These are phyloP conservation scores for Catostomus latipinnis DNA, from an alignment of 2,797 vertebrate genomes.

Conservation along the genomic window DNA sequence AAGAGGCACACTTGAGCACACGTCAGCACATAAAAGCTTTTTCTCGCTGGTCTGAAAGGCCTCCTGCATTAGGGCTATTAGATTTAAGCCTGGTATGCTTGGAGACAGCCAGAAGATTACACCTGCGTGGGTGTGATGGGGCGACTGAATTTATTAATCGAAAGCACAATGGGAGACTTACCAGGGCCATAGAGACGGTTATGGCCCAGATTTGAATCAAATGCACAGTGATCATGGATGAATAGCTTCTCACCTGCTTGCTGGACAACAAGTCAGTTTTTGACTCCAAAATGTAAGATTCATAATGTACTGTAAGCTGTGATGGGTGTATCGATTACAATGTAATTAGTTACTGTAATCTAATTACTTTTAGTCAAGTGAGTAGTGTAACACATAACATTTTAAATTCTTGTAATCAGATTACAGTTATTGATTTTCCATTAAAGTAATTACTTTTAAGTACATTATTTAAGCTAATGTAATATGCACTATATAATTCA, in stretches of 20 bases:
- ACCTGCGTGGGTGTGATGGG: constrained; percentile 41
- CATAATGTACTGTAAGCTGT: too few species aligned
- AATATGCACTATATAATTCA: too few species aligned
- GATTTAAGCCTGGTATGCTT: constrained; percentile 58
- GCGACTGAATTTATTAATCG: constrained; percentile 39
- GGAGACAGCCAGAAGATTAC: constrained; percentile 48
- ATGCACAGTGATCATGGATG: not conserved
- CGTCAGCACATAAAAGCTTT: constrained; percentile 71
- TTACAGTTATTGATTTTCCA: too few species aligned
- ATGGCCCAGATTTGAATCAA: not conserved
- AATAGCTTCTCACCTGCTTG: not conserved
- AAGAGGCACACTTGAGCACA: constrained; percentile 61
- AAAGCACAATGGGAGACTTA: constrained; percentile 23
- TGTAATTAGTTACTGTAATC: too few species aligned
- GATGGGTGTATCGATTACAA: too few species aligned
- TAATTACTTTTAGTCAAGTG: too few species aligned
- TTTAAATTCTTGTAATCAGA: too few species aligned
- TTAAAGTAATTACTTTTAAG: too few species aligned
- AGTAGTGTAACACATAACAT: too few species aligned
- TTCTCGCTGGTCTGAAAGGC: constrained; percentile 54
- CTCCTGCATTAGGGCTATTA: constrained; percentile 66
- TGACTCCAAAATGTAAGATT: not conserved
- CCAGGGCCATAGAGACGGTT: not conserved
- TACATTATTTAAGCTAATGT: too few species aligned
- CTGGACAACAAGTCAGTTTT: not conserved